Evolutionary conservation across 2,888 invertebrate genomes (phyloP).

Genomic region (Calliopum simillimum): DNA sequence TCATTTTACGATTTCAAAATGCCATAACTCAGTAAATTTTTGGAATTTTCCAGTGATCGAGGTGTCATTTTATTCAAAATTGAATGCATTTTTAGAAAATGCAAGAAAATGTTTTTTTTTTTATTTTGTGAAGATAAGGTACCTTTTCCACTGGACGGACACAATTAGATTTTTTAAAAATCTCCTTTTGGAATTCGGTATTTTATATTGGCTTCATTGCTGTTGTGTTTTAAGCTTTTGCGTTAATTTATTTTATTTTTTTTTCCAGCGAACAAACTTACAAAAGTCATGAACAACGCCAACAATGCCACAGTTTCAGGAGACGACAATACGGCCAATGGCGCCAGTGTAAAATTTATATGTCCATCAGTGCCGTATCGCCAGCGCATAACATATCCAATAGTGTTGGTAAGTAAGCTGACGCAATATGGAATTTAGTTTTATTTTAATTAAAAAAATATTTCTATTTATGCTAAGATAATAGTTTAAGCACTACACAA

Average conservation of each 20-base stretch:
- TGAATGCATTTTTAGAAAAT: too few species aligned
- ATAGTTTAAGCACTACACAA: neutral
- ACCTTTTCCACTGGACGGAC: too few species aligned
- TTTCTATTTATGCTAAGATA: conserved; percentile 1
- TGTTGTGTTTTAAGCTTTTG: too few species aligned
- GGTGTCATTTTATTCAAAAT: too few species aligned
- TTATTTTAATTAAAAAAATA: neutral
- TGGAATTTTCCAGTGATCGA: too few species aligned
- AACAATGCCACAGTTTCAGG: neutral
- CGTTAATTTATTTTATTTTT: neutral
- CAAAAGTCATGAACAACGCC: conserved; percentile 11
- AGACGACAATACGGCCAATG: neutral
- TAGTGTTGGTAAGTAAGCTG: conserved; percentile 66
- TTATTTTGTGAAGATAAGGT: too few species aligned
- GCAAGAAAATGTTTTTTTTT: too few species aligned
- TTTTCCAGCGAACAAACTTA: conserved; percentile 24
- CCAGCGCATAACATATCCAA: conserved; percentile 65
- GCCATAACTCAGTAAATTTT: too few species aligned
- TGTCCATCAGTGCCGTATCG: conserved; percentile 57
- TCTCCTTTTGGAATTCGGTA: too few species aligned
- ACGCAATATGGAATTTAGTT: neutral
- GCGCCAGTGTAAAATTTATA: conserved; percentile 45
- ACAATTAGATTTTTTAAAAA: too few species aligned
- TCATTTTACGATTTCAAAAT: too few species aligned
- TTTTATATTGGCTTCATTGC: too few species aligned